Conservation (phyloP, 92 coral and sea anemone species). For the Porites evermanni region DNA sequence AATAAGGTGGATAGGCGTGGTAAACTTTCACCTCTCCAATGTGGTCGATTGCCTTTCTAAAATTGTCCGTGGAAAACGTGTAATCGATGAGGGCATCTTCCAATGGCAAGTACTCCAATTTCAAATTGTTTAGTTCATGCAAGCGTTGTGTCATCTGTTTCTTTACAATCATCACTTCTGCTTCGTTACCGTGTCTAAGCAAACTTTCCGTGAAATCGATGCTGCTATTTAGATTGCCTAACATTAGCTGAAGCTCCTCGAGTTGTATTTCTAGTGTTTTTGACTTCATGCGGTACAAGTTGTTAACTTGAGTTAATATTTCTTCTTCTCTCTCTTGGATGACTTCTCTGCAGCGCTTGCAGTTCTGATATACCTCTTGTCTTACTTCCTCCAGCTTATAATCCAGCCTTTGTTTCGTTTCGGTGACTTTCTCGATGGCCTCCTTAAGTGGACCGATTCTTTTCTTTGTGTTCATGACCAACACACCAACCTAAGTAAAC, state of each 20-base stretch:
- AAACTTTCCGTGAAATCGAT: conserved; percentile 95
- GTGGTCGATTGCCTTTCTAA: conserved; percentile 80
- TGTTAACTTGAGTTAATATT: conserved; percentile 81
- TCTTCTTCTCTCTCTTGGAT: conserved; percentile 91
- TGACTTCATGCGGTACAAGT: conserved; percentile 86
- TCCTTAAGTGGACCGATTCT: conserved; percentile 78
- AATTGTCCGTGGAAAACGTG: conserved; percentile 82
- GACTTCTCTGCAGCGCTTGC: conserved; percentile 74
- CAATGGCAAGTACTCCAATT: conserved; percentile 82
- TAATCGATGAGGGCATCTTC: conserved; percentile 95
- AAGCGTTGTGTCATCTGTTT: conserved; percentile 93
- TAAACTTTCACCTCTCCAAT: conserved; percentile 85
- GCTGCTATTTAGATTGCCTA: conserved; percentile 89
- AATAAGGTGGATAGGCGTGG: conserved; percentile 87
- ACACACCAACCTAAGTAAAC: conserved; percentile 76
- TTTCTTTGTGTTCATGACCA: conserved; percentile 91
- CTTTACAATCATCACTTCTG: conserved; percentile 93
- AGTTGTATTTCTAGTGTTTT: conserved; percentile 89
- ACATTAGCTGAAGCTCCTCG: conserved; percentile 85
- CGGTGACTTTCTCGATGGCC: conserved; percentile 83
- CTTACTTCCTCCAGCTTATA: conserved; percentile 82
- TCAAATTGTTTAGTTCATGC: conserved; percentile 80
- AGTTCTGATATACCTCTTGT: conserved; percentile 66
- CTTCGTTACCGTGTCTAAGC: conserved; percentile 94
- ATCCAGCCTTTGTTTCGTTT: conserved; percentile 78